phyloP scores from a whole-genome alignment of 2,797 vertebrate species.

The Atherinosoma microstoma region DNA sequence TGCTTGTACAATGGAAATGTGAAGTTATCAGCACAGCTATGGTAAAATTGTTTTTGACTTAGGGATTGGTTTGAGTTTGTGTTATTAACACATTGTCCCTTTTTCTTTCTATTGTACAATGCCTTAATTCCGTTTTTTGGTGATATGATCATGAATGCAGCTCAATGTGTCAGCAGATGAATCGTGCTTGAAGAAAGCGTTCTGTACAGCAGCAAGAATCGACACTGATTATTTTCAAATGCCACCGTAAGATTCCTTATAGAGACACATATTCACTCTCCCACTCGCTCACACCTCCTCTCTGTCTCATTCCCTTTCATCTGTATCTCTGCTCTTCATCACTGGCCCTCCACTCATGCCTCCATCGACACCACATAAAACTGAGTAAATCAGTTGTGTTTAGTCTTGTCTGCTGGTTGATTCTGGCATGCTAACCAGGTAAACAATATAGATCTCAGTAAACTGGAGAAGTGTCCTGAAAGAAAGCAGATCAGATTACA shows the following conservation, averaged over 20 bases:
- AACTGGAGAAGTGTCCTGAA: constrained; percentile 13
- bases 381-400: constrained; percentile 34
- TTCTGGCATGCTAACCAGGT: constrained; percentile 22
- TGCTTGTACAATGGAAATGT: background rate
- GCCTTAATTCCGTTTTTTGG: background rate
- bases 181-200: background rate
- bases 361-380: constrained; percentile 29
- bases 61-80: background rate
- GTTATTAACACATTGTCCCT: background rate
- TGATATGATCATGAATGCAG: background rate
- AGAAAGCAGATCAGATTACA: constrained; percentile 47
- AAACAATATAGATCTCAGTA: constrained; percentile 25
- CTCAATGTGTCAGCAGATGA: background rate
- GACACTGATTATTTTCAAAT: constrained; percentile 45
- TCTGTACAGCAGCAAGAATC: constrained; percentile 21
- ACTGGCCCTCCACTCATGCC: constrained; percentile 42
- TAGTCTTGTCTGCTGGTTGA: constrained; percentile 2
- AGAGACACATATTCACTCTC: constrained; percentile 53
- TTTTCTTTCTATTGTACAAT: background rate
- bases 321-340: constrained; percentile 39
- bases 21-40: background rate
- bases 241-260: constrained; percentile 36
- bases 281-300: constrained; percentile 61
- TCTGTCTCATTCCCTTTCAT: constrained; percentile 56
- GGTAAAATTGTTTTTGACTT: background rate